These are phyloP conservation scores for Anseranas semipalmata DNA, from an alignment of 2,113 vertebrate species.

Conservation along the genomic window DNA sequence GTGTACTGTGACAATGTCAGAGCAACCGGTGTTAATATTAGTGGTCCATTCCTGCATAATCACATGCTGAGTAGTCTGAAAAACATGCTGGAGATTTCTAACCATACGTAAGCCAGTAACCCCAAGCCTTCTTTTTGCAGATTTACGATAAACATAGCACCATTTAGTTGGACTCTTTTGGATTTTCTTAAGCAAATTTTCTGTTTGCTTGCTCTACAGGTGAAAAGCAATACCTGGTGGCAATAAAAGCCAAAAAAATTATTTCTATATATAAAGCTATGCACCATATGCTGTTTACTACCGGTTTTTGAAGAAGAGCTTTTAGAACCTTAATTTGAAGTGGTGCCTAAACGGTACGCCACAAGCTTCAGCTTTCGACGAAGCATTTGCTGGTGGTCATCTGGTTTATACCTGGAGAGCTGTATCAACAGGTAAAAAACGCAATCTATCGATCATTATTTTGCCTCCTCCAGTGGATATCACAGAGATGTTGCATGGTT, in stretches of 20 bases:
- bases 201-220: not conserved
- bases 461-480: not conserved
- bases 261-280: not conserved
- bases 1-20: not conserved
- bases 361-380: not conserved
- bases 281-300: not conserved
- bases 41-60: not conserved
- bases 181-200: not conserved
- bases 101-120: not conserved
- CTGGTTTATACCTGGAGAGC: not conserved
- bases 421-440: not conserved
- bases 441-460: fast-evolving
- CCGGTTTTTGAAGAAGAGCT: not conserved
- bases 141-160: not conserved
- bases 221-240: not conserved
- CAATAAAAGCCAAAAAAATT: not conserved
- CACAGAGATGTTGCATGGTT: not conserved
- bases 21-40: not conserved
- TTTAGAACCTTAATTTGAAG: not conserved
- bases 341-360: not conserved
- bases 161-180: not conserved
- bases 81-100: not conserved
- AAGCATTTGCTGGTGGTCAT: not conserved
- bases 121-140: not conserved
- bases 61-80: not conserved